Base-by-base conservation (phyloP, 2,113 vertebrate species). In the Corythoichthys intestinalis region DNA sequence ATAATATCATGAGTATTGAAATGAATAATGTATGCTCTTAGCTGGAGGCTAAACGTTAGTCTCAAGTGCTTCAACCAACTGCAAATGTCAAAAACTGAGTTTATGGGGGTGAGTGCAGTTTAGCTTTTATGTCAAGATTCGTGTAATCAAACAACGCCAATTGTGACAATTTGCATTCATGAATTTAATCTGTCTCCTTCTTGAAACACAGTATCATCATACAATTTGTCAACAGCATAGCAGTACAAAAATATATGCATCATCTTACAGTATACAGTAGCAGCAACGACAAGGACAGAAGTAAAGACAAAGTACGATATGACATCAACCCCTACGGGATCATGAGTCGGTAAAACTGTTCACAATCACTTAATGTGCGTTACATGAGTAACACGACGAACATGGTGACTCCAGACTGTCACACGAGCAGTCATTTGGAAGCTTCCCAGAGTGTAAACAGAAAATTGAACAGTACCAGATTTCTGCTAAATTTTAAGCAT, bases 211-310 rank as follows among this genome's bases (percentile, higher is more conserved):
- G 71, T 88, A 87, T 86, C 87, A 69, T 85, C 88, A 69, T 85
- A 90, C 76, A 89, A 93, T 88, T 86, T 85, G 61, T 86, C 82
- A 66, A 89, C 88, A 89, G 88, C 78, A 88, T 88, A 87, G 67
- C 70, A 79, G 86, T 92, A 93, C 92, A 93, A 93, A 92, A 92
- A 92, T 92, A 93, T 90, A 92, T 85, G 84, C 20, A 17, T 90
- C 83, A 87, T 91, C 85, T 92, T 91, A 91, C 92, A 90, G 88
- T 91, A 93, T 89, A 28, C 20, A 28, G 20, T 28, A 89, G 87
- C 87, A 91, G 90, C 83, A 83, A 83, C 81, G 87, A 88, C 83
- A 87, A 91, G 76, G 9, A 83, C 78, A 78, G 74, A 84, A 76
- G 73, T 79, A 73, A 83, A 79, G 71, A 88, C 73, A 89, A 81